Evolutionary conservation across 2,888 invertebrate species (phyloP).

Genomic region (Athripsodes cinereus): DNA sequence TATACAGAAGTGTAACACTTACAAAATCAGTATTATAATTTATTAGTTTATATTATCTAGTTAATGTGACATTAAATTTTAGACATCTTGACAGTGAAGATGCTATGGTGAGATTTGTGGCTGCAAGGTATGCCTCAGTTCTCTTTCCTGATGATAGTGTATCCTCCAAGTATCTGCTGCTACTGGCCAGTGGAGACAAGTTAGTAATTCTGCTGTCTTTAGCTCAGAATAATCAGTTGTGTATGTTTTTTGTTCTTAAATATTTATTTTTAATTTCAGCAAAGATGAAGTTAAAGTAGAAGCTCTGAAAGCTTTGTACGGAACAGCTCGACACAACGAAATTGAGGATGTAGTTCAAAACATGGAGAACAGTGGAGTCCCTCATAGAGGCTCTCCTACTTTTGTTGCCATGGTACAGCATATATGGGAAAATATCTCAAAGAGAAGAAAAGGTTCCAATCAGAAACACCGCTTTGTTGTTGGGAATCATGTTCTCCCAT

Average conservation of each 20-base stretch:
- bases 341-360: conserved; percentile 48
- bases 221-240: background rate
- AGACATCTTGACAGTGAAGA: conserved; percentile 74
- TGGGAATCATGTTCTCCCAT: conserved; percentile 65
- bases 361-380: conserved; percentile 36
- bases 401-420: conserved; percentile 69
- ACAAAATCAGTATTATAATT: too few relatives aligned
- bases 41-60: too few relatives aligned
- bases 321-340: conserved; percentile 51
- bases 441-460: conserved; percentile 52
- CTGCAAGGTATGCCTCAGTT: conserved; percentile 72
- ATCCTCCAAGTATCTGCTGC: conserved; percentile 73
- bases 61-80: too few relatives aligned
- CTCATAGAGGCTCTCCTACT: conserved; percentile 51
- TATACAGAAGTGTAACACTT: too few relatives aligned
- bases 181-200: conserved; percentile 80
- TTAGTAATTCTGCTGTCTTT: conserved; percentile 38
- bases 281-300: conserved; percentile 72
- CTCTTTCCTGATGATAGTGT: conserved; percentile 79
- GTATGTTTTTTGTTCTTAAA: background rate
- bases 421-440: conserved; percentile 60
- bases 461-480: conserved; percentile 54
- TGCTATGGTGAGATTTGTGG: conserved; percentile 73
- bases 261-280: conserved; percentile 36
- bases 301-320: conserved; percentile 69